Conservation (phyloP, 1,140 invertebrate genomes). For the Chironomus tepperi region DNA sequence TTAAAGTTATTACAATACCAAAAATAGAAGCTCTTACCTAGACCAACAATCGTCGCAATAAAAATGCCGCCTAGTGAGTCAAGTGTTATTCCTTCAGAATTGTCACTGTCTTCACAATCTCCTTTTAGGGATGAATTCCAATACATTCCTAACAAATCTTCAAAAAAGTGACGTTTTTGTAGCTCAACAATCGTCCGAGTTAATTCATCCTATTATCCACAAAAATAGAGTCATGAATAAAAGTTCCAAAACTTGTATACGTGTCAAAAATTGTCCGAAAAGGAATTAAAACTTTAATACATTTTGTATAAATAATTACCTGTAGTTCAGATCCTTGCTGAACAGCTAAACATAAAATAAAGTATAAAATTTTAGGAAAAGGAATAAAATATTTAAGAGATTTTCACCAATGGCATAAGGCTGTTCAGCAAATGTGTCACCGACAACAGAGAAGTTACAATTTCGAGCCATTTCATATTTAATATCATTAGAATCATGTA, state of each 20-base stretch:
- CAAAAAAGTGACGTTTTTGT: constrained; percentile 78
- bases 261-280: too few relatives aligned
- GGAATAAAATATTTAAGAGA: too few relatives aligned
- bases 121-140: constrained; percentile 67
- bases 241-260: too few relatives aligned
- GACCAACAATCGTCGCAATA: constrained; percentile 75
- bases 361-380: too few relatives aligned
- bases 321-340: constrained; percentile 67
- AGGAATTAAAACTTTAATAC: too few relatives aligned
- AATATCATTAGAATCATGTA: constrained; percentile 78
- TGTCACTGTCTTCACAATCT: constrained; percentile 60
- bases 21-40: constrained; percentile 37
- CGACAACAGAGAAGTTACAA: constrained; percentile 78
- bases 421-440: constrained; percentile 80
- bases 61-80: constrained; percentile 85
- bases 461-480: constrained; percentile 73
- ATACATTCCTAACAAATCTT: constrained; percentile 63
- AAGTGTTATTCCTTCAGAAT: constrained; percentile 78
- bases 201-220: constrained; percentile 69
- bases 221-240: too few relatives aligned
- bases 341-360: constrained; percentile 52
- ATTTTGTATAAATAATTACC: constrained; percentile 21
- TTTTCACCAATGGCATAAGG: constrained; percentile 61
- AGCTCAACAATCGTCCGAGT: constrained; percentile 68
- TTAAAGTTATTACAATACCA: neutral